Base-by-base conservation (phyloP, 2,888 invertebrate genomes). In the Cantharis rufa region DNA sequence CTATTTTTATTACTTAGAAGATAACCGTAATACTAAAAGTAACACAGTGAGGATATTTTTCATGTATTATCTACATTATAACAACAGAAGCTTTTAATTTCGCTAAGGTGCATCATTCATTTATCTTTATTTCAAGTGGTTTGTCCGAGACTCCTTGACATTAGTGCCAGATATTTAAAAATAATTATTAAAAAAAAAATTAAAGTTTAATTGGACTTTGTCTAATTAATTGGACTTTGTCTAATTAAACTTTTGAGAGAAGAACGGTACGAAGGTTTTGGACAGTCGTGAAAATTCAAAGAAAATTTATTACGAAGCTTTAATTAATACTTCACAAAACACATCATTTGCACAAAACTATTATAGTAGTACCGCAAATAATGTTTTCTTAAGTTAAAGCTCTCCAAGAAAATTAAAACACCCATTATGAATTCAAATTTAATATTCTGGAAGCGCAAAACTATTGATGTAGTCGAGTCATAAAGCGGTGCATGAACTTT, bases 401-500 rank as follows among this genome's bases (percentile, higher is more conserved):
- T n/a, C 48, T 7, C 7, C 48, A 48, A 48, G 48, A 48, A 48
- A 48, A 48, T 48, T 48, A 48, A 48, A 48, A 48, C 48, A 48
- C 7, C 48, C 48, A 48, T 48, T 48, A 48, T 48, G 48, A 48
- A 48, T 48, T 48, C 48, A n/a, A n/a, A 48, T 48, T 48, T 48
- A 48, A 48, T 73, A 73, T 73, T 73, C 73, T 62, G 62, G 69
- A 69, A 27, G 69, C 69, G 27, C n/a, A 11, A 15, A 63, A 62
- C 28, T 69, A 73, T 73, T 73, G 73, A 73, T 69, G 69, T 73
- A 73, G 69, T 73, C 73, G 68, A 73, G 69, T 24, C 69, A 73
- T 73, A 73, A 68, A 73, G 18, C 73, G 69, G 69, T 69, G 73
- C 62, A 73, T 69, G 69, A 73, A 73, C 73, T 69, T 73, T 73